Base-by-base conservation (phyloP, 2,888 invertebrate species). In the Conus canariensis region DNA sequence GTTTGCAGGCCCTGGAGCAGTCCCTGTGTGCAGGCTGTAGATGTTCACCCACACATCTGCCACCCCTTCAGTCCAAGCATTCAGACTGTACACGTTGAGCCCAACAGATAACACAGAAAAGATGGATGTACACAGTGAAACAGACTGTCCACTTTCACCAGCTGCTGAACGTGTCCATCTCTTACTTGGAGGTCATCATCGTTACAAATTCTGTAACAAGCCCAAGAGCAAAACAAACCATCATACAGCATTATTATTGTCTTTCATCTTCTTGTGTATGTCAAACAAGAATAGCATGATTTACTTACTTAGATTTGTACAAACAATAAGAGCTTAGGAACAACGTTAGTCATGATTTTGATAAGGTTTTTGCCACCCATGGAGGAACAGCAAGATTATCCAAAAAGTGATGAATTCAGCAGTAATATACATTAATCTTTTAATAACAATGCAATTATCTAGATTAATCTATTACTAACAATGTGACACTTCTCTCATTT, bases 171-270 rank as follows among this genome's bases (percentile, higher is more conserved):
- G 74, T 22, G 56, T 16, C 45, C 82, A 25, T 19, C 56, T 80
- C 14, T 92, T 94, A 94, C 94, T 94, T 94, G 90, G 94, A 93
- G 92, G 94, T 94, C 94, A 94, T 94, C 94, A 94, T 94, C 85
- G 94, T 94, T 87, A 94, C 94, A 90, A 94, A 94, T 92, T 94
- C 94, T 94, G 94, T 88, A 94, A 93, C 85, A 91, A 6, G 89
- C 90, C 90, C 90, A 85, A 91, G 90, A 45, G 45, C 45, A 45
- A 45, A 45, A 0, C 45, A 45, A 4, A 45, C 3, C 45, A 45
- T 45, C 45, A 45, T 45, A 45, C 45, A 45, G 45, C 45, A 45
- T 45, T 4, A 45, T 45, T 45, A 45, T 4, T 45, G 45, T 45
- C 45, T 45, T 45, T 45, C 30, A 4, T 45, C 45, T 45, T 45